Percentiles rank a stretch among this genome's conserved stretches.
Evolutionary conservation across 2,113 vertebrate species (phyloP).

Genomic region (Ploceus nigricollis): DNA sequence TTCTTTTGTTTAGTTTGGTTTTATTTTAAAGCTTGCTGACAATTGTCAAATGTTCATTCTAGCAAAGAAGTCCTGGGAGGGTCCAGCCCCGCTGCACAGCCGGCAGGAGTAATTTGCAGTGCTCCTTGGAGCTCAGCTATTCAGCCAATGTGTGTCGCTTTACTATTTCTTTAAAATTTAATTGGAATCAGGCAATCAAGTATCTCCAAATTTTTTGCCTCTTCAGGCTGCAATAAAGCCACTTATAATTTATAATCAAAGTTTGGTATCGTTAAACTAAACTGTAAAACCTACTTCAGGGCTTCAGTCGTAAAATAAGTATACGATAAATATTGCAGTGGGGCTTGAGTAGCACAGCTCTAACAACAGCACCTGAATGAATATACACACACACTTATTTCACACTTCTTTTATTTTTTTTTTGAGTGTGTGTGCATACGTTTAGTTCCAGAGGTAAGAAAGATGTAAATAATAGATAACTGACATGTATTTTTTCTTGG

Average conservation of each 20-base stretch:
- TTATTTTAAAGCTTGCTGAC: slow-evolving; percentile 54
- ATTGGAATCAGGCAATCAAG: slow-evolving; percentile 52
- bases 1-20: slow-evolving; percentile 19
- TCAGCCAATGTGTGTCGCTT: slow-evolving; percentile 6
- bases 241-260: slow-evolving; percentile 73
- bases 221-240: slow-evolving; percentile 34
- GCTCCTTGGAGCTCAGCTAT: neutral
- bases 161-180: slow-evolving; percentile 70
- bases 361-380: neutral
- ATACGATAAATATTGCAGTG: slow-evolving; percentile 28
- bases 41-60: slow-evolving; percentile 26
- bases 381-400: neutral
- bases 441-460: slow-evolving; percentile 19
- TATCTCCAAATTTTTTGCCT: slow-evolving; percentile 1
- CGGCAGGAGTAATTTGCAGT: neutral
- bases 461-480: slow-evolving; percentile 26
- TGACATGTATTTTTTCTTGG: neutral
- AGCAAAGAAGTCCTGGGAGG: neutral
- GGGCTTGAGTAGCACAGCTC: neutral
- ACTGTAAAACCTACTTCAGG: slow-evolving; percentile 62
- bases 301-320: slow-evolving; percentile 63
- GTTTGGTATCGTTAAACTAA: slow-evolving; percentile 68
- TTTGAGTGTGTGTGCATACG: neutral
- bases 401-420: neutral
- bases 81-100: neutral